Evolutionary conservation across 2,888 invertebrate genomes (phyloP).

Genomic region (Perithous albicinctus): DNA sequence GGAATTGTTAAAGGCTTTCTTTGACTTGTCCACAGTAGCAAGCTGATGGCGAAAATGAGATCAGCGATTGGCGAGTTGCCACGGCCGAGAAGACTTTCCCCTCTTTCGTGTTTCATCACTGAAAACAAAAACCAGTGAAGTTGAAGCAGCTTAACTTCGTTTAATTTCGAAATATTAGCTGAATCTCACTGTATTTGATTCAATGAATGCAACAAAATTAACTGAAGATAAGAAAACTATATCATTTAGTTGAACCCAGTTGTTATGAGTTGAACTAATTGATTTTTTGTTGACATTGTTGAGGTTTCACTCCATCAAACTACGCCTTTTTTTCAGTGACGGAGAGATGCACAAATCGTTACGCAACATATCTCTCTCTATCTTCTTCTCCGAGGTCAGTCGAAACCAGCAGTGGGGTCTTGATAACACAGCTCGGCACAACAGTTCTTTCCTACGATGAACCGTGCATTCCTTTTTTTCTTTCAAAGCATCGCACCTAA

Average conservation of each 20-base stretch:
- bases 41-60: background rate
- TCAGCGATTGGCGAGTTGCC: constrained; percentile 1
- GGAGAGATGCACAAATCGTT: constrained; percentile 45
- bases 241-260: no score
- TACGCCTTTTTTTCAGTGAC: background rate
- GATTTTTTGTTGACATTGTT: no score
- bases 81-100: constrained; percentile 44
- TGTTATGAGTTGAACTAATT: no score
- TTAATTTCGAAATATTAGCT: background rate
- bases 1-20: background rate
- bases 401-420: constrained; percentile 8
- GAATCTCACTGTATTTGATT: background rate
- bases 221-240: background rate
- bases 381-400: background rate
- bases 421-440: constrained; percentile 26
- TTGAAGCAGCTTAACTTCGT: background rate
- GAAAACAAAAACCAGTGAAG: background rate
- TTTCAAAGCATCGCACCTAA: constrained; percentile 8
- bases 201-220: background rate
- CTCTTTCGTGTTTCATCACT: constrained; percentile 25
- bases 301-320: background rate
- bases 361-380: constrained; percentile 44
- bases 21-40: background rate
- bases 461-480: background rate
- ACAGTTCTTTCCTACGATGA: constrained; percentile 26